phyloP scores from a whole-genome alignment of 2,888 invertebrate genomes.

The Hemithea aestivaria region DNA sequence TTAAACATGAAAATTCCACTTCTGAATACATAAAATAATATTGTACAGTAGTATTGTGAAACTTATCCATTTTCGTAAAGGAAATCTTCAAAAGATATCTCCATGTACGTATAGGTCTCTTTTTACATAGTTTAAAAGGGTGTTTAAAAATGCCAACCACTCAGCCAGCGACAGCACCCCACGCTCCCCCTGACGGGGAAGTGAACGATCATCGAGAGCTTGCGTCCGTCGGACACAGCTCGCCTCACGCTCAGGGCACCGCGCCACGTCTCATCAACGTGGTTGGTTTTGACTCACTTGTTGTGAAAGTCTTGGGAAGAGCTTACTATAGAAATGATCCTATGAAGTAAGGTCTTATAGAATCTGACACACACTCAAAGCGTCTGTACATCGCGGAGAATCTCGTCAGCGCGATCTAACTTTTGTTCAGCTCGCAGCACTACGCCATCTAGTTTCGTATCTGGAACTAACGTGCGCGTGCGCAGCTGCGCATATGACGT shows the following conservation, averaged over 20 bases:
- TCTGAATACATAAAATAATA: no score
- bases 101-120: no score
- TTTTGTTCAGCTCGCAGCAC: neutral
- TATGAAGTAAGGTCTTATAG: slow-evolving; percentile 28
- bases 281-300: slow-evolving; percentile 23
- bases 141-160: slow-evolving; percentile 8
- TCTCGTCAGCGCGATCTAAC: slow-evolving; percentile 2
- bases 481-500: neutral
- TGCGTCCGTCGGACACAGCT: slow-evolving; percentile 19
- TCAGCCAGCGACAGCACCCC: slow-evolving; percentile 23
- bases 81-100: no score
- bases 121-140: slow-evolving; percentile 4
- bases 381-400: neutral
- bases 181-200: slow-evolving; percentile 15
- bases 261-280: slow-evolving; percentile 33
- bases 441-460: slow-evolving; percentile 2
- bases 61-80: no score
- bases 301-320: slow-evolving; percentile 25
- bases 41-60: no score
- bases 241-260: slow-evolving; percentile 31
- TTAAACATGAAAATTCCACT: no score
- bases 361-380: no score
- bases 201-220: slow-evolving; percentile 34
- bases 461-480: neutral
- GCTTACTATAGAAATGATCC: slow-evolving; percentile 32